A percentile compares a stretch with the other conserved stretches of the same genome.
phyloP scores from a whole-genome alignment of 2,888 invertebrate species.

The Heliothis peltigera region DNA sequence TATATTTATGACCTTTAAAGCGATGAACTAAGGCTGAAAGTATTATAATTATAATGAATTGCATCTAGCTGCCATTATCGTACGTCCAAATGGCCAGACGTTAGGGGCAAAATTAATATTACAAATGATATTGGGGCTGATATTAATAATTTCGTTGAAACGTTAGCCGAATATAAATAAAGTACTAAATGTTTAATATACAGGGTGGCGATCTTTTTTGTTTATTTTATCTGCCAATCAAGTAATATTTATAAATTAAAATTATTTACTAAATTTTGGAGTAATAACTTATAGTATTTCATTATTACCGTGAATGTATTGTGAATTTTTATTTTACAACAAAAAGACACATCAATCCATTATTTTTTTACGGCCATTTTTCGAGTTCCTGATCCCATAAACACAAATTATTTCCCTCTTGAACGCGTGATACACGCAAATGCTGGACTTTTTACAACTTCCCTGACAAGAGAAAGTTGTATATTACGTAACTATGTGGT shows the following conservation, averaged over 20 bases:
- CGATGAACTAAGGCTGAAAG: slow-evolving; percentile 12
- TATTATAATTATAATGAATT: slow-evolving; percentile 24
- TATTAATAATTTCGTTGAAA: slow-evolving; percentile 54
- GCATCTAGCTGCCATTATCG: slow-evolving; percentile 46
- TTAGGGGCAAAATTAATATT: slow-evolving; percentile 57
- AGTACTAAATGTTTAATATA: slow-evolving; percentile 41
- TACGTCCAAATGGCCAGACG: slow-evolving; percentile 33
- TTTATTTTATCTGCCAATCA: background rate
- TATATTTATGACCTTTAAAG: slow-evolving; percentile 12
- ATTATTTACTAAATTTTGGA: no score
- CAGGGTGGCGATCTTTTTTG: slow-evolving; percentile 40
- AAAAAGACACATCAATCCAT: slow-evolving; percentile 26
- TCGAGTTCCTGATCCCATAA: slow-evolving; percentile 48
- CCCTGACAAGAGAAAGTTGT: slow-evolving; percentile 53
- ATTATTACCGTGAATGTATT: background rate
- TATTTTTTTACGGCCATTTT: slow-evolving; percentile 32
- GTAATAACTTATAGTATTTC: no score
- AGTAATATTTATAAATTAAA: background rate
- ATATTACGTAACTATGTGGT: slow-evolving; percentile 32
- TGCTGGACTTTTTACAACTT: slow-evolving; percentile 46
- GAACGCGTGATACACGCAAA: slow-evolving; percentile 62
- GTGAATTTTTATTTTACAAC: slow-evolving; percentile 6
- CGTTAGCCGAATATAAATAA: slow-evolving; percentile 56
- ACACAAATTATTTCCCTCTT: slow-evolving; percentile 51
- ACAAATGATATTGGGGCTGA: slow-evolving; percentile 52